A percentile compares a stretch with the other conserved stretches of the same genome.
Conservation (phyloP, 2,113 vertebrate genomes). For the Hyperoodon ampullatus region DNA sequence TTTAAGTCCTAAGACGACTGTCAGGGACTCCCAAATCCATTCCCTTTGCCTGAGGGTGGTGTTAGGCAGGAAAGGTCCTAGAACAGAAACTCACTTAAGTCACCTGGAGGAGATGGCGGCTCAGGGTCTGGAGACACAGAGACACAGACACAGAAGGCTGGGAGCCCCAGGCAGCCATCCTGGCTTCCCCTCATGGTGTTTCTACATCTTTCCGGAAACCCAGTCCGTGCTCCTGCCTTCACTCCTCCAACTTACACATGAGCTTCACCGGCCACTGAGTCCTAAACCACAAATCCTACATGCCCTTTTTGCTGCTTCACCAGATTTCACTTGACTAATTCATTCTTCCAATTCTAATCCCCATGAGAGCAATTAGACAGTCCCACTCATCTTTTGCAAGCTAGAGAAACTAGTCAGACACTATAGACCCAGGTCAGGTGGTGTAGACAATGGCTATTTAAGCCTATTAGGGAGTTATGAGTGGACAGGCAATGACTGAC, state of each 20-base stretch:
- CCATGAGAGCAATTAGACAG: background rate
- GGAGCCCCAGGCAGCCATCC: rapidly evolving
- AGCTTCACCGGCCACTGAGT: background rate
- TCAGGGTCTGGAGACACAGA: background rate
- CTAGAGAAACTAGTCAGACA: background rate
- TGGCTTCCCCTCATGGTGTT: background rate
- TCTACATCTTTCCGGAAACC: background rate
- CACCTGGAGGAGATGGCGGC: background rate
- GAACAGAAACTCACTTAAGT: background rate
- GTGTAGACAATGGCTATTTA: background rate
- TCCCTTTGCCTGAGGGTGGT: background rate
- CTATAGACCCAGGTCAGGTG: background rate
- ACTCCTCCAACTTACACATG: background rate
- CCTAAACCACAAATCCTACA: background rate
- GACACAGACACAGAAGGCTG: background rate
- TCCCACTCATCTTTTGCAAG: background rate
- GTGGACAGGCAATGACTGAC: background rate
- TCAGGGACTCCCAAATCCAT: rapidly evolving
- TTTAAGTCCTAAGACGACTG: background rate
- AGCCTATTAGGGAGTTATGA: background rate
- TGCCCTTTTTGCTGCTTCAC: background rate
- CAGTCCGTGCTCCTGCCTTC: background rate
- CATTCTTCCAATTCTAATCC: background rate
- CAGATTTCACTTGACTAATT: background rate
- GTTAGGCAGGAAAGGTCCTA: no score